Percentiles rank a stretch among this genome's conserved stretches.
Conservation (phyloP, 2,888 invertebrate species). For the Capitulum mitella region DNA sequence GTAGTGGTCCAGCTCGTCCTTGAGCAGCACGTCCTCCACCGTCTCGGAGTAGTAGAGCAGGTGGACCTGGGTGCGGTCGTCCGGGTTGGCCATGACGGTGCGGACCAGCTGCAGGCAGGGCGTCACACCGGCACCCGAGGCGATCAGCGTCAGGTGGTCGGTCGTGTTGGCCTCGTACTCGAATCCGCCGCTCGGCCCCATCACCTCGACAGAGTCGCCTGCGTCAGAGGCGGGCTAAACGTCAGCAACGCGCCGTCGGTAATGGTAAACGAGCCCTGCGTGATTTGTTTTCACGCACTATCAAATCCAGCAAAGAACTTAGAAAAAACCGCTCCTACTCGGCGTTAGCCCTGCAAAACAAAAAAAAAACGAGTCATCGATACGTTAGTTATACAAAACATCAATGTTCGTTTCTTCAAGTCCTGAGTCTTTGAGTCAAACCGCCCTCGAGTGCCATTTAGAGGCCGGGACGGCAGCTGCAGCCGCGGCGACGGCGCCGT, state of each 20-base stretch:
- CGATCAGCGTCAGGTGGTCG: conserved; percentile 34
- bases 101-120: conserved; percentile 36
- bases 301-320: too few relatives aligned
- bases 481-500: background rate
- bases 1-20: conserved; percentile 34
- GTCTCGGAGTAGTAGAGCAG: conserved; percentile 34
- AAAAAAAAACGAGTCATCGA: too few relatives aligned
- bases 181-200: conserved; percentile 36
- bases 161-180: conserved; percentile 33
- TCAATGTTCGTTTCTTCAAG: too few relatives aligned
- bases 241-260: too few relatives aligned
- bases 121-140: conserved; percentile 35
- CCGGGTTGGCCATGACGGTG: conserved; percentile 29
- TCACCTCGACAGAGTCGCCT: conserved; percentile 34
- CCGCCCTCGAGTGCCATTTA: too few relatives aligned
- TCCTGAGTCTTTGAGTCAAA: too few relatives aligned
- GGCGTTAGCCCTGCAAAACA: too few relatives aligned
- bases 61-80: conserved; percentile 32
- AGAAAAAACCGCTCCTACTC: too few relatives aligned
- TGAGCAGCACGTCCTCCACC: conserved; percentile 34
- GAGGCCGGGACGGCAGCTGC: background rate
- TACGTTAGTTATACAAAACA: too few relatives aligned
- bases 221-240: too few relatives aligned
- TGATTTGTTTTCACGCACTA: too few relatives aligned
- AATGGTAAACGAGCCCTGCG: too few relatives aligned